Evolutionary conservation across 2,888 invertebrate species (phyloP).

Genomic region (Cerceris rybyensis): DNA sequence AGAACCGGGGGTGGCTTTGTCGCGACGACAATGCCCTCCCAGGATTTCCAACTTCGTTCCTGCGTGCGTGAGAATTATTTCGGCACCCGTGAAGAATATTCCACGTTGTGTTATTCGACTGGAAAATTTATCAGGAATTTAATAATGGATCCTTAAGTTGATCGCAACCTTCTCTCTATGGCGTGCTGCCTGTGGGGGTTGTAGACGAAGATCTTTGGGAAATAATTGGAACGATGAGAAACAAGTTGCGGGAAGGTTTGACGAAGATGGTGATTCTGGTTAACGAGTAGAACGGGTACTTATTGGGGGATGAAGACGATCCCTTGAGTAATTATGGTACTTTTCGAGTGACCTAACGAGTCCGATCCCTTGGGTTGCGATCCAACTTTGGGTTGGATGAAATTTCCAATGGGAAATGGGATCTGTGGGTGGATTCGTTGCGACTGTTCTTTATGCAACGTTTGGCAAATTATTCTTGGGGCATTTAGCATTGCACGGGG

Average conservation of each 20-base stretch:
- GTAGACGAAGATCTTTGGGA: not conserved
- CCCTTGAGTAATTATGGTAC: constrained; percentile 54
- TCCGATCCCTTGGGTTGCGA: constrained; percentile 50
- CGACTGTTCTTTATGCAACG: constrained; percentile 37
- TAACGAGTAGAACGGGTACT: constrained; percentile 4
- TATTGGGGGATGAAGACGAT: constrained; percentile 4
- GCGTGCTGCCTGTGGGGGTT: not conserved
- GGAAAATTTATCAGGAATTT: constrained; percentile 7
- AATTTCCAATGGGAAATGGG: constrained; percentile 31
- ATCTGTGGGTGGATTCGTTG: constrained; percentile 5
- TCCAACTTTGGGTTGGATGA: constrained; percentile 46
- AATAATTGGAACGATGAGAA: not conserved
- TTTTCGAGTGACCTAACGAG: constrained; percentile 38
- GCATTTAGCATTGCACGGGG: too few species aligned
- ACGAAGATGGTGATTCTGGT: constrained; percentile 7
- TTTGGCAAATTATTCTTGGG: constrained; percentile 12
- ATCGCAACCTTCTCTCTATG: not conserved
- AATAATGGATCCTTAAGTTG: not conserved
- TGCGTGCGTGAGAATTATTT: constrained; percentile 47
- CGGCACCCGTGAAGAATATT: constrained; percentile 13
- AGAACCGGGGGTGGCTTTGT: constrained; percentile 53
- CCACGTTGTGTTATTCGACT: not conserved
- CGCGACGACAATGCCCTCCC: constrained; percentile 64
- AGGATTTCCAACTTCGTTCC: constrained; percentile 54
- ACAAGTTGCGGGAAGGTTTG: constrained; percentile 5